phyloP scores from a whole-genome alignment of 2,797 vertebrate species.

The Scyliorhinus canicula region DNA sequence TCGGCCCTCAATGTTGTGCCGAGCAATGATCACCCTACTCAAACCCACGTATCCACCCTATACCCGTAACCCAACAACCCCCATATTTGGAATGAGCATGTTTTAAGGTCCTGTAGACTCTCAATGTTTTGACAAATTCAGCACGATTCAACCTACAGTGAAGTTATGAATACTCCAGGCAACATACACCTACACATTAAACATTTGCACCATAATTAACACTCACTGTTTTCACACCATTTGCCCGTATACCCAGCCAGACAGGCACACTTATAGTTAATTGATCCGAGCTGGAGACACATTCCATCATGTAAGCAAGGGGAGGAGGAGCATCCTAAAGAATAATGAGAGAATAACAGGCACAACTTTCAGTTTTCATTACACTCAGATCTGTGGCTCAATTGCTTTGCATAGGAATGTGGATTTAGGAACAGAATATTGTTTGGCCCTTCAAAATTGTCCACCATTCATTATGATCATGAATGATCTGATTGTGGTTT shows the following conservation, averaged over 20 bases:
- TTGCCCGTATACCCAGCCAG: conserved; percentile 86
- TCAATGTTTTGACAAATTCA: not conserved
- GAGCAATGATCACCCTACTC: no score
- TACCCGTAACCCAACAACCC: no score
- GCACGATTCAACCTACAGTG: not conserved
- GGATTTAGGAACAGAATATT: no score
- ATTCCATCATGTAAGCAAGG: conserved; percentile 91
- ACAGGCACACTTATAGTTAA: conserved; percentile 81
- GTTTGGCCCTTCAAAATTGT: no score
- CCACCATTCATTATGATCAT: no score
- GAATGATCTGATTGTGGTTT: no score
- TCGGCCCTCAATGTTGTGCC: no score
- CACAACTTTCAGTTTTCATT: not conserved
- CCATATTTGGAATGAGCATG: no score
- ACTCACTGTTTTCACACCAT: conserved; percentile 87
- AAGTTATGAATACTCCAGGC: not conserved
- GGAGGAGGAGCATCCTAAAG: conserved; percentile 81
- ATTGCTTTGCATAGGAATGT: not conserved
- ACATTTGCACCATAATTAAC: not conserved
- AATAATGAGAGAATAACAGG: conserved; percentile 42
- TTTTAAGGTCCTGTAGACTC: not conserved
- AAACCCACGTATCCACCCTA: no score
- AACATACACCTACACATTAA: not conserved
- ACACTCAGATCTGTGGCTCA: not conserved
- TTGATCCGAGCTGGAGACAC: conserved; percentile 70